Evolutionary conservation across 1,140 invertebrate species (phyloP), one percentile per base, ranked within the genome.

Genomic region (Pogonomyrmex californicus): DNA sequence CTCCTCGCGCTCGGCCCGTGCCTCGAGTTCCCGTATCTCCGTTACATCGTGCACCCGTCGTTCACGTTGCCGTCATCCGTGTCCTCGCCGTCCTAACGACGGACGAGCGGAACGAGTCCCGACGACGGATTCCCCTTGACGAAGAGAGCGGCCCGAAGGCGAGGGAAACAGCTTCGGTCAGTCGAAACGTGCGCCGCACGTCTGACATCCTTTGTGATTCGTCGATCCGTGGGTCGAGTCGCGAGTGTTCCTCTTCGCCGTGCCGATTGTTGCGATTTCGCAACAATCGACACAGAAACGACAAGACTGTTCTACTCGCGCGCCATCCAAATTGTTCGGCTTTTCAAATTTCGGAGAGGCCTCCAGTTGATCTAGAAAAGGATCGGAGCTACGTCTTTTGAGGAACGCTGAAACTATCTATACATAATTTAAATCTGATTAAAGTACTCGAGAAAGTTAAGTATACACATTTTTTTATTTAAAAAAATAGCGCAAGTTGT

Each of bases 1-100:
- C 38, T 66, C 38, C 54, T 58, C 71, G 44, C 81, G 71, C 76
- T 58, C 73, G 56, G 9, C 7, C 17, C 23, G 86, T 62, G 66
- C 36, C 60, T 68, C 73, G 71, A 44, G 63, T 41, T 62, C 30
- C 9, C 49, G 33, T 65, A 10, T 47, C 54, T 30, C 12, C n/a
- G 47, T 30, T 17, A 44, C 41, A 36, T 23, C 63, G n/a, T n/a
- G n/a, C 54, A 1, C 7, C 5, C 58, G 2, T 38, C 82, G 23
- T 49, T 36, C 9, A 36, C 14, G 14, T 66, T 23, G 23, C 33
- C 44, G 30, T 33, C 47, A 1, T 9, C 12, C n/a, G 12, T 14
- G 30, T 30, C 17, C 33, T 38, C 36, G 63, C 36, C 36, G 60
- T 79, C 33, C 63, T 44, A 12, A 17, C 44, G 76, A 2, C 33